Evolutionary conservation across 2,888 invertebrate species (phyloP), one percentile per base, ranked within the genome.

Genomic region (Scrobipalpa costella): DNA sequence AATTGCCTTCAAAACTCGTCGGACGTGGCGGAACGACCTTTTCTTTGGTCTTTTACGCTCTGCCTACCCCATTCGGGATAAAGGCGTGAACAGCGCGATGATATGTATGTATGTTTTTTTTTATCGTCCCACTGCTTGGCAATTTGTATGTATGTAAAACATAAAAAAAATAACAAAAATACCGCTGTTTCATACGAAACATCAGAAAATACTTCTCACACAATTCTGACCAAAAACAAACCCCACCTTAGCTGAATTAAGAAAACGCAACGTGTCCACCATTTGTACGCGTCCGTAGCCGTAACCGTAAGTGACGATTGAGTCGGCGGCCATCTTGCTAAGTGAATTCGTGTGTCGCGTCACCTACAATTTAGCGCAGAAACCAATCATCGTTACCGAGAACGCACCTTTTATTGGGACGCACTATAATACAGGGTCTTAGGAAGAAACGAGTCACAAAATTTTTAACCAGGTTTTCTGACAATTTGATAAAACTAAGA

Each of bases 321-420:
- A 59, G 50, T 21, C 47, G 55, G 40, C 27, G 40, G 19, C 27
- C 40, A 62, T n/a, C n/a, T 63, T 74, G 68, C 85, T 90, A 89
- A 90, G 90, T 90, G 90, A 89, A 85, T 90, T 88, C 86, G 86
- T 88, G 75, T 90, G 90, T 90, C 80, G 70, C 76, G 84, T 84
- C 88, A 87, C 87, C 88, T 88, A 73, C 85, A 80, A 83, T 81
- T 81, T 81, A 77, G 75, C 75, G 75, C 75, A 73, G 71, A 79
- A 83, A 90, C 90, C 88, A 86, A 90, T 90, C 90, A 90, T 88
- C 88, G 87, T 90, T 90, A 83, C 78, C 44, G 47, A 49, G 38
- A 36, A 50, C 76, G 77, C 85, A 86, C 87, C 85, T 85, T 83
- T 73, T 17, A 69, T 38, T 66, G 72, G 73, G 80, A 84, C 49